Percentiles rank a stretch among this genome's conserved stretches.
Evolutionary conservation across 2,888 invertebrate species (phyloP).

Genomic region (Cynaeus angustus): DNA sequence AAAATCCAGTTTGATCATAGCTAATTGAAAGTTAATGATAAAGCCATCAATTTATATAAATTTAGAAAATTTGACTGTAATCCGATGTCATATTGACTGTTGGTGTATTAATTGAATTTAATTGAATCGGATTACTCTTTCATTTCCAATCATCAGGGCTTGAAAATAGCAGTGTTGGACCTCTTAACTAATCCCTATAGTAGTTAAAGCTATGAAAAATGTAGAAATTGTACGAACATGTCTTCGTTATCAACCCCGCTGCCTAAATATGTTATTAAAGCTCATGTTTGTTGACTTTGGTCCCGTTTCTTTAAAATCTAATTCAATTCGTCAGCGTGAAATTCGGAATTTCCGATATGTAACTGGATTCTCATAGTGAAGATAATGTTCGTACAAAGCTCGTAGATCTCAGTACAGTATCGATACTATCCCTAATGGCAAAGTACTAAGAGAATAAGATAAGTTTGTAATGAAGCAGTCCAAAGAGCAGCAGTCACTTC

Average conservation of each 20-base stretch:
- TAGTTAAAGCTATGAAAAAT: conserved; percentile 47
- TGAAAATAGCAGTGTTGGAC: conserved; percentile 42
- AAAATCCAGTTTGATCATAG: conserved; percentile 30
- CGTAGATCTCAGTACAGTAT: conserved; percentile 48
- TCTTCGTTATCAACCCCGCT: conserved; percentile 18
- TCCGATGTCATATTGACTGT: conserved; percentile 40
- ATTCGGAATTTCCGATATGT: conserved; percentile 27
- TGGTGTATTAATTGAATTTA: conserved; percentile 19
- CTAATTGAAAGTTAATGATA: conserved; percentile 24
- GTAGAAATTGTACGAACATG: conserved; percentile 46
- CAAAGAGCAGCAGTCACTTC: conserved; percentile 39
- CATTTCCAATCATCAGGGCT: conserved; percentile 18
- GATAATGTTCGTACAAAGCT: conserved; percentile 44
- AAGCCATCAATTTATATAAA: conserved; percentile 39
- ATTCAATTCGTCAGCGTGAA: too few species aligned
- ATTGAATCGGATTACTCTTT: conserved; percentile 16
- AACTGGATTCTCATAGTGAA: conserved; percentile 7
- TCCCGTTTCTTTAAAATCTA: conserved; percentile 42
- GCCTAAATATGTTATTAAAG: conserved; percentile 21
- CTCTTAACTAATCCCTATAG: conserved; percentile 39
- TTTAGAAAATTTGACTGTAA: conserved; percentile 26
- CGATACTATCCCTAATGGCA: conserved; percentile 36
- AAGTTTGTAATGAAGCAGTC: conserved; percentile 13
- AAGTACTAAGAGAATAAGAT: conserved; percentile 31
- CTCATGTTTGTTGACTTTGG: conserved; percentile 32